Evolutionary conservation across 2,888 invertebrate species (phyloP), one percentile per base, ranked within the genome.

Genomic region (Biston betularia): DNA sequence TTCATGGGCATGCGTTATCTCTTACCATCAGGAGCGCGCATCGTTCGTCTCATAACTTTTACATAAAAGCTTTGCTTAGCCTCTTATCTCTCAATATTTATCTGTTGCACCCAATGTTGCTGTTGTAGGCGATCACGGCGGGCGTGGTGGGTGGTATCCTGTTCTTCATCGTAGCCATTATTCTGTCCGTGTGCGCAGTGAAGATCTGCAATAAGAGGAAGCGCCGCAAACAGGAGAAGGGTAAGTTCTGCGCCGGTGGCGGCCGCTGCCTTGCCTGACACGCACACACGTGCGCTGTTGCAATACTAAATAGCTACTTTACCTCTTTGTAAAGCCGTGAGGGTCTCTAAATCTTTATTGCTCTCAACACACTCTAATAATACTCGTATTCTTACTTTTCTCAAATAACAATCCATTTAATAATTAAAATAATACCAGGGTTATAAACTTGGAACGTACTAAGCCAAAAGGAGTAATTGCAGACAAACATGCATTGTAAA

Each of bases 201-300:
- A 98, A 99, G 95, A 98, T 98, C 92, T 98, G 98, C 96, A 99
- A 98, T 95, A 98, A 98, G 94, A 95, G 98, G 87, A 98, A 98
- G 94, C 96, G 98, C 84, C 97, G 98, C 95, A 98, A 98, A 96
- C 98, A 98, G 94, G 98, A 98, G 94, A 98, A 98, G 97, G 98
- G 99, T 98, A 95, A 94, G 94, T 61, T 4, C 14, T 9, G 64
- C 57, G 68, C 73, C 72, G 68, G 72, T 38, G 56, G 82, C 83
- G 83, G 86, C 87, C 88, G 89, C 87, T 79, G 72, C 86, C 85
- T 85, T 79, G 76, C 86, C 82, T 70, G 68, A 72, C 70, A 59
- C 69, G 65, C 45, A 45, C 53, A 33, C 40, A 53, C 61, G 56
- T 68, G 54, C 35, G 68, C 63, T 69, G 70, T 62, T 68, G 63